Conservation (phyloP, 2,113 vertebrate genomes). For the Oncorhynchus kisutch region DNA sequence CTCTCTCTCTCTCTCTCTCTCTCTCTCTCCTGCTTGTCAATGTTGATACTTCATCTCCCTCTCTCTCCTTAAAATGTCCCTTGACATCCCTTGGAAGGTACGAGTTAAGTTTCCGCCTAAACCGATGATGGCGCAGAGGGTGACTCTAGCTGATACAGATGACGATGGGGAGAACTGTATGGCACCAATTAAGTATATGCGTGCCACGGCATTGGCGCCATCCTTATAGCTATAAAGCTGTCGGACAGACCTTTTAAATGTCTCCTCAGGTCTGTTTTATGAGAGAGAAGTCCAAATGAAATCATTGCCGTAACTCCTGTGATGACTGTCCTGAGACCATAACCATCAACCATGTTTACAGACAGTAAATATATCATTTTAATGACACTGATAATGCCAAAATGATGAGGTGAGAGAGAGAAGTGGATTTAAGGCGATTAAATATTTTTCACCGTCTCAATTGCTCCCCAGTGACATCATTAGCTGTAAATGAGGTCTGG, state of each 20-base stretch:
- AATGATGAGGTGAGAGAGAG: neutral
- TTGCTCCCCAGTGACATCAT: neutral
- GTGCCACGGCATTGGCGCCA: neutral
- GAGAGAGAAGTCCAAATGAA: neutral
- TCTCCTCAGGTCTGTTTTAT: neutral
- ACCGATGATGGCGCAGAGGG: neutral
- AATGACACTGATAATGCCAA: neutral
- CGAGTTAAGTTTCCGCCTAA: neutral
- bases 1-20: neutral
- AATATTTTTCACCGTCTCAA: neutral
- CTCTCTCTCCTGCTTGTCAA: constrained; percentile 5
- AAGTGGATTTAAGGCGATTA: neutral
- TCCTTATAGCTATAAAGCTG: constrained; percentile 15
- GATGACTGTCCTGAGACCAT: neutral
- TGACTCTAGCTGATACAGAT: neutral
- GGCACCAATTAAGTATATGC: neutral
- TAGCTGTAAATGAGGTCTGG: neutral
- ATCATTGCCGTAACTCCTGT: constrained; percentile 1
- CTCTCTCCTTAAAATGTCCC: neutral
- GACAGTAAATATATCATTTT: neutral
- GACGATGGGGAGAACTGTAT: neutral
- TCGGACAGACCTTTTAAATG: constrained; percentile 8
- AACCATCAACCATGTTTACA: neutral
- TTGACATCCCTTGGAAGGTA: neutral
- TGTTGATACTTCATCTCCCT: neutral